Base-by-base conservation (phyloP, 2,888 invertebrate species). In the Acanthopleura granulata region DNA sequence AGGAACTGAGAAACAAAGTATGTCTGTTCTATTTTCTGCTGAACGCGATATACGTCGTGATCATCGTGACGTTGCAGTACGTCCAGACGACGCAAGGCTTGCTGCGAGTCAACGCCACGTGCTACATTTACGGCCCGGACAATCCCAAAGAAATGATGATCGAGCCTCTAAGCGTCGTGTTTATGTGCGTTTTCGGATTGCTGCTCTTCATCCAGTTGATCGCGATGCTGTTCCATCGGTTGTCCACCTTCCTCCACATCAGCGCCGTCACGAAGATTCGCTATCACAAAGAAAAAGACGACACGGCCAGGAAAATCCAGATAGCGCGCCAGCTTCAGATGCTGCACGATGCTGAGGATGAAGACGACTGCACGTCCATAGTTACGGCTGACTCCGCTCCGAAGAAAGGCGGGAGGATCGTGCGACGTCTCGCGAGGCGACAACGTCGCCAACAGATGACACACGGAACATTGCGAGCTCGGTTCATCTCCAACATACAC, bases 211-310 rank as follows among this genome's bases (percentile, higher is more conserved):
- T 99, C 85, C 98, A 99, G 91, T 98, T 98, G 91, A 93, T 95
- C 74, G 98, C 97, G 84, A 99, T 99, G 98, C 93, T 99, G 92
- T 97, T 98, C 93, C 99, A 99, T 95, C 94, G 99, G 86, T 97
- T 98, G 89, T 97, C 97, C 88, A 99, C 99, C 0, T 92, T 99
- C 77, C 95, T 98, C 1, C 99, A 99, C 90, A 98, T 99, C 88
- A 92, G 99, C 89, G 95, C 99, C 61, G 96, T 98, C 4, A 98
- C 98, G 14, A 82, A 83, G 50, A 79, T 88, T 16, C 71, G 79
- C 78, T 79, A 62, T 61, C 72, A 61, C 6, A 66, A 27, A 16
- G 25, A 27, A 1, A 66, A 27, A 27, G 29, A 22, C 16, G 66
- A 66, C 6, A 66, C 66, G 3, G 66, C 66, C 25, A 22, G 66